Conservation (phyloP, 2,888 invertebrate genomes). For the Emmelina monodactyla region DNA sequence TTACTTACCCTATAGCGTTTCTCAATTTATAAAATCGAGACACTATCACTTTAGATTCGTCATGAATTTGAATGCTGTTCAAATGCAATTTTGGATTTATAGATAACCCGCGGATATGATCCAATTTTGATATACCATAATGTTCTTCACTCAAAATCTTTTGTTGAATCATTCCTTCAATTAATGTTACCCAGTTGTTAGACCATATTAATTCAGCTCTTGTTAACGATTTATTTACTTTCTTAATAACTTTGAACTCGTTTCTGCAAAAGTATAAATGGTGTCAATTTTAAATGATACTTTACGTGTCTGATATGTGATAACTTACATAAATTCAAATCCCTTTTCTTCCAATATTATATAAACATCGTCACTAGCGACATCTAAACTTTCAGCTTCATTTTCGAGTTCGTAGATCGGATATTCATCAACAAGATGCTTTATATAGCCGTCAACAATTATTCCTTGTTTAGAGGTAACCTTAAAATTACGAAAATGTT, state of each 20-base stretch:
- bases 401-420: conserved; percentile 5
- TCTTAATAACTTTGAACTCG: conserved; percentile 4
- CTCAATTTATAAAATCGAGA: too few species aligned
- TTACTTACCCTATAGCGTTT: too few species aligned
- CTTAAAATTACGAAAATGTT: conserved; percentile 6
- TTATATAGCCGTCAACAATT: conserved; percentile 14
- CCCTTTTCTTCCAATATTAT: conserved; percentile 19
- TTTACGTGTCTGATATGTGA: too few species aligned
- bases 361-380: conserved; percentile 20
- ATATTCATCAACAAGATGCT: not conserved
- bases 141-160: not conserved
- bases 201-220: conserved; percentile 3
- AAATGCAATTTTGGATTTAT: too few species aligned
- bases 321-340: conserved; percentile 23
- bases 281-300: too few species aligned
- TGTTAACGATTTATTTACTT: conserved; percentile 3
- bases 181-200: conserved; percentile 7
- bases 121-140: not conserved
- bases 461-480: conserved; percentile 12
- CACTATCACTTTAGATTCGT: too few species aligned
- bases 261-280: conserved; percentile 1
- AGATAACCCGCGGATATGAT: not conserved
- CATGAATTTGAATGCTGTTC: too few species aligned
- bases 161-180: conserved; percentile 6
- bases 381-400: conserved; percentile 8